A percentile compares a stretch with the other conserved stretches of the same genome.
phyloP scores from a whole-genome alignment of 2,113 vertebrate species.

The Dicrurus megarhynchus region DNA sequence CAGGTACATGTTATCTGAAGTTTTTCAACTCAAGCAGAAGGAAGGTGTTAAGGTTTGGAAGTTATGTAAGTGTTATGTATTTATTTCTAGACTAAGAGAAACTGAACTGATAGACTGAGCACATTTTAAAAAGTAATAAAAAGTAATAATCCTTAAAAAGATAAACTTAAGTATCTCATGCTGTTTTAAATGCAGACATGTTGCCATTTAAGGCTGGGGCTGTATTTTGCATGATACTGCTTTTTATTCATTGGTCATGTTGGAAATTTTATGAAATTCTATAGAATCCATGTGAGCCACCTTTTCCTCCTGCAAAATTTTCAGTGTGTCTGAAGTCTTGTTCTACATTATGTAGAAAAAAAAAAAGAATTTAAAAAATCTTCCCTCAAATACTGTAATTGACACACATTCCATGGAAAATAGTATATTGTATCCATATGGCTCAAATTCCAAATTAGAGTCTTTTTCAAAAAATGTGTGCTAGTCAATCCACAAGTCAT shows the following conservation, averaged over 20 bases:
- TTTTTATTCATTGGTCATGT: not conserved
- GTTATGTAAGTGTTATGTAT: not conserved
- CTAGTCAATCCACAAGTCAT: not conserved
- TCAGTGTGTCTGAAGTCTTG: not conserved
- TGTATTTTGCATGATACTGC: not conserved
- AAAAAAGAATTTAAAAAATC: not conserved
- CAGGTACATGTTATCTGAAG: fast-evolving
- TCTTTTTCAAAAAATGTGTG: not conserved
- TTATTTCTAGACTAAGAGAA: not conserved
- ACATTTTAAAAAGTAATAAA: not conserved
- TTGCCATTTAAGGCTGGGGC: not conserved
- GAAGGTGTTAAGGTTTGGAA: not conserved
- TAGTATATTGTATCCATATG: not conserved
- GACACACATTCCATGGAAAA: not conserved
- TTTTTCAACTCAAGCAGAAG: not conserved
- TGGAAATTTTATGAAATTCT: not conserved
- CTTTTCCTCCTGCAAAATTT: not conserved
- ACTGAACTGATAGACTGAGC: not conserved
- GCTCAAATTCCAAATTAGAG: not conserved
- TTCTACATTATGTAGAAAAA: not conserved
- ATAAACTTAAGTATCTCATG: not conserved
- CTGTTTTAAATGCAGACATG: not conserved
- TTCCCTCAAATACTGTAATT: not conserved
- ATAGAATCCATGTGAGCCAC: not conserved
- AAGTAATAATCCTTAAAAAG: not conserved